Percentiles rank a stretch among this genome's conserved stretches.
phyloP scores from a whole-genome alignment of 1,140 invertebrate genomes.

The Ooceraea biroi region DNA sequence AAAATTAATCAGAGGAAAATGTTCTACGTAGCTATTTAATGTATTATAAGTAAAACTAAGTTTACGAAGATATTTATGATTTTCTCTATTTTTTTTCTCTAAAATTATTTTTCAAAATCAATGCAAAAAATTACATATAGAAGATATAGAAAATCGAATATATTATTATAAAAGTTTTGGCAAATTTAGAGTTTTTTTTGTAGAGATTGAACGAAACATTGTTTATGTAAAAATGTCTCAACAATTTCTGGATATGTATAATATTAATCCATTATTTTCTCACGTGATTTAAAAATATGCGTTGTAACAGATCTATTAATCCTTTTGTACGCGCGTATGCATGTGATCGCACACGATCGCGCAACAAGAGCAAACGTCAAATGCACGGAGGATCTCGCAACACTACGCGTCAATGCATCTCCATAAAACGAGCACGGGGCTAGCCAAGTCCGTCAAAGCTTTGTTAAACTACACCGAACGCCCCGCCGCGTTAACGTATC shows the following conservation, averaged over 20 bases:
- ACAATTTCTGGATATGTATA: background rate
- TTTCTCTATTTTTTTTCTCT: background rate
- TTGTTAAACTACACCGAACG: constrained; percentile 55
- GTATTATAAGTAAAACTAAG: background rate
- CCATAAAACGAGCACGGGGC: constrained; percentile 54
- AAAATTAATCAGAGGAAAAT: constrained; percentile 33
- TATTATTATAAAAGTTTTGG: too few species aligned
- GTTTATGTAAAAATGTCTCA: too few species aligned
- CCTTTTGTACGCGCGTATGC: background rate
- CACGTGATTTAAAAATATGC: background rate
- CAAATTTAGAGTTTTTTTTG: too few species aligned
- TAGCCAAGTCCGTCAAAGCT: constrained; percentile 56
- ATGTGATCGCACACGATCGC: background rate
- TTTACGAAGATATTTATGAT: constrained; percentile 1
- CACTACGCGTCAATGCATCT: constrained; percentile 42
- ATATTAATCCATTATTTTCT: background rate
- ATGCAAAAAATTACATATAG: background rate
- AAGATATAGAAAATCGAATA: background rate
- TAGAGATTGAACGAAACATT: too few species aligned
- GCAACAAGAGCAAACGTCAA: constrained; percentile 40
- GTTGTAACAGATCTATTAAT: background rate
- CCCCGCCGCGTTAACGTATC: constrained; percentile 63
- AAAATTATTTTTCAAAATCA: background rate
- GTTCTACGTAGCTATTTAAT: background rate
- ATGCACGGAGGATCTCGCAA: background rate